Evolutionary conservation across 2,113 vertebrate species (phyloP).

Genomic region (Coryphaenoides rupestris): DNA sequence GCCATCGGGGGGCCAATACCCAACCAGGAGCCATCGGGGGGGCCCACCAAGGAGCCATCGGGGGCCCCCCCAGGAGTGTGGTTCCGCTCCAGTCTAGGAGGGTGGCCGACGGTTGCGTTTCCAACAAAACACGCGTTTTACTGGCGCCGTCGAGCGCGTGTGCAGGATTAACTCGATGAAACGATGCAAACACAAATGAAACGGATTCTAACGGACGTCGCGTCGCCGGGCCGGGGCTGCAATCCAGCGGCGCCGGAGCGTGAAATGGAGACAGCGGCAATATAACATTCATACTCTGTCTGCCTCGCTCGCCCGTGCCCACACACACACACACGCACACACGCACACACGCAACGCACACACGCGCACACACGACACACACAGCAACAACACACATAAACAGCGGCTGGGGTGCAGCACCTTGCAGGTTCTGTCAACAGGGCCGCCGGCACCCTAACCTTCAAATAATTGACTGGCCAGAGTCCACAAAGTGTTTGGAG

Average conservation of each 20-base stretch:
- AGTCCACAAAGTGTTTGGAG: conserved; percentile 68
- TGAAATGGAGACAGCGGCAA: conserved; percentile 63
- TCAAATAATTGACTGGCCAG: conserved; percentile 73
- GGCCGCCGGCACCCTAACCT: conserved; percentile 72
- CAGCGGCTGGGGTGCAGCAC: conserved; percentile 38
- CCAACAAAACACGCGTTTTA: conserved; percentile 64
- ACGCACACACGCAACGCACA: background rate
- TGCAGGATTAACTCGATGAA: conserved; percentile 69
- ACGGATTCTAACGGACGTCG: conserved; percentile 59
- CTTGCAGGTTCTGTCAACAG: conserved; percentile 64
- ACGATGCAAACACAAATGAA: conserved; percentile 72
- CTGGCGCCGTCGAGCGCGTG: conserved; percentile 68
- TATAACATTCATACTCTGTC: conserved; percentile 53
- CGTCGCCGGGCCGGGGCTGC: conserved; percentile 62
- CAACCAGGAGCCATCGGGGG: too few relatives aligned
- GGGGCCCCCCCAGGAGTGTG: too few relatives aligned
- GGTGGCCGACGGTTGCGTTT: conserved; percentile 48
- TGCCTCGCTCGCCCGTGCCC: conserved; percentile 16
- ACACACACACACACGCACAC: background rate
- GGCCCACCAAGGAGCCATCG: too few relatives aligned
- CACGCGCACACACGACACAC: too few relatives aligned
- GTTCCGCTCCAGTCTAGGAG: conserved; percentile 32
- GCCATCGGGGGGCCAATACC: too few relatives aligned
- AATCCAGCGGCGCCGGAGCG: conserved; percentile 54
- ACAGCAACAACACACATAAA: conserved; percentile 3